Conservation (phyloP, 1,140 invertebrate genomes). For the Battus philenor region DNA sequence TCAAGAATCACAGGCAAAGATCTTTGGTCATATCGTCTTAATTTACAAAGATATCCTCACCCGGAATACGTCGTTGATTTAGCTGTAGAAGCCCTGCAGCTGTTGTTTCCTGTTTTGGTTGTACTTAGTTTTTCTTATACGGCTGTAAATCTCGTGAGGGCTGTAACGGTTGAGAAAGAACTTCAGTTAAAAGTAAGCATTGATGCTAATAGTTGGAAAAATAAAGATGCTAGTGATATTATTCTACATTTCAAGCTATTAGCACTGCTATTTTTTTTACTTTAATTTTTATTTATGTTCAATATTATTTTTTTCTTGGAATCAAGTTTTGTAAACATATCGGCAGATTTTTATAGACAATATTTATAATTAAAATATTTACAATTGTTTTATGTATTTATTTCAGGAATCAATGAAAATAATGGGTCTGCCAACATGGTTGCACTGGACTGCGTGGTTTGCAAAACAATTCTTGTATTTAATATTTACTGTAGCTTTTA, state of each 20-base stretch:
- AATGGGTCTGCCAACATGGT: slow-evolving; percentile 89
- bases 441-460: slow-evolving; percentile 92
- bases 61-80: slow-evolving; percentile 83
- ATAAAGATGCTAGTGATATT: not conserved
- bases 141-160: slow-evolving; percentile 84
- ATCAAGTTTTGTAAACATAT: too few relatives aligned
- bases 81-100: slow-evolving; percentile 79
- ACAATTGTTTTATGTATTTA: too few relatives aligned
- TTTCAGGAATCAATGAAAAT: slow-evolving; percentile 85
- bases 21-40: slow-evolving; percentile 39
- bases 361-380: too few relatives aligned
- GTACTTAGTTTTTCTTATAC: slow-evolving; percentile 87
- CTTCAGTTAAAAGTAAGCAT: slow-evolving; percentile 78
- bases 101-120: slow-evolving; percentile 85
- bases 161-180: slow-evolving; percentile 79
- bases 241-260: slow-evolving; percentile 8
- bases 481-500: slow-evolving; percentile 75
- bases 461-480: slow-evolving; percentile 84
- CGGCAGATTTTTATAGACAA: too few relatives aligned
- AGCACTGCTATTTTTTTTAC: too few relatives aligned
- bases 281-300: too few relatives aligned
- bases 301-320: too few relatives aligned
- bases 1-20: slow-evolving; percentile 62
- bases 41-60: slow-evolving; percentile 85
- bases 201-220: not conserved